Base-by-base conservation (phyloP, 2,888 invertebrate species). In the Pinctada fucata region DNA sequence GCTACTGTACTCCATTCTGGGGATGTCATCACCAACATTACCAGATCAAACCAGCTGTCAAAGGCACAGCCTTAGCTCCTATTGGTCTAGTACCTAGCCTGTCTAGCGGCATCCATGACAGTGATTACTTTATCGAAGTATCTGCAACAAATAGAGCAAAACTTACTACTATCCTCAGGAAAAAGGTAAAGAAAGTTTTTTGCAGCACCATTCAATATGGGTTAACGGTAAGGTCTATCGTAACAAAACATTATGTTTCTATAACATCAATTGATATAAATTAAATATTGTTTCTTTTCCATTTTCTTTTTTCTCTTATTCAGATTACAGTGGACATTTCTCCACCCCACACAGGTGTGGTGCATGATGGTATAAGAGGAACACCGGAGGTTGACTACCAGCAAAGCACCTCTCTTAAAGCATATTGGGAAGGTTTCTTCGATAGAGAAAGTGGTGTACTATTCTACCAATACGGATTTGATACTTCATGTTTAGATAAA, bases 271-370 rank as follows among this genome's bases (percentile, higher is more conserved):
- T 31, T 31, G 31, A 31, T 31, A 31, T 31, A 31, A 31, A 31
- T 31, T 31, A 31, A 31, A 31, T 31, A 31, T 31, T 31, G 31
- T 31, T 31, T 31, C 31, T 31, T 31, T 31, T 31, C 31, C 0
- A 31, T 31, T 31, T 31, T 31, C 31, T 31, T 31, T 31, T 31
- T 31, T 31, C 31, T 58, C 10, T 66, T 16, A 72, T 71, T 45
- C 74, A 89, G 89, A 85, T 89, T 47, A 87, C 88, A 0, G 82
- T 89, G 45, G 89, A 89, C 75, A 82, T 79, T 0, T 86, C 86
- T 3, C 85, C 88, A 8, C 89, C 89, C 5, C 83, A 84, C 31
- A 67, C 78, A n/a, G 88, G 89, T 2, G 71, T 71, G 2, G 88
- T 89, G 2, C 80, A 86, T 64, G 88, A 89, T 72, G 86, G 88